Base-by-base conservation (phyloP, 2,888 invertebrate genomes). In the Nephrotoma flavescens region DNA sequence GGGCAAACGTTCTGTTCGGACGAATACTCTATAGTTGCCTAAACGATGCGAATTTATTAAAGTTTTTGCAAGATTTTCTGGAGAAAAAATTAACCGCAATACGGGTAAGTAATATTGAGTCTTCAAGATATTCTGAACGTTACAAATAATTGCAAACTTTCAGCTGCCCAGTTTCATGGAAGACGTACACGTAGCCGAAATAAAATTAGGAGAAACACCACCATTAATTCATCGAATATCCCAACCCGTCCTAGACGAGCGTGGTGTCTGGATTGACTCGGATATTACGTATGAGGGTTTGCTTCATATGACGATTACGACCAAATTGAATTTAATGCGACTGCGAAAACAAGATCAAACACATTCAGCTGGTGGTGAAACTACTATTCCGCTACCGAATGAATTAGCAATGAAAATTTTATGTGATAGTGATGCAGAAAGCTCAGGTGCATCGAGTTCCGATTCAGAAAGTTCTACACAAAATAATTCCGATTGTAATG, bases 251-350 rank as follows among this genome's bases (percentile, higher is more conserved):
- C 89, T 96, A 57, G 96, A 97, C 90, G 95, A 95, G 87, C 94
- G 95, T 89, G 97, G 97, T 2, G 91, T 96, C 15, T 98, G 97
- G 97, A 92, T 97, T 0, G 96, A 97, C 90, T 92, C 97, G 83
- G 95, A 97, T 89, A 90, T 97, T 12, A 93, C 94, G 7, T 97
- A 97, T 89, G 94, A 94, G 88, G 96, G 97, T 12, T 92, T 93
- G 86, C 93, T 96, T 86, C 93, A 95, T 41, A 94, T 97, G 92
- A 96, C 95, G 0, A 93, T 98, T 83, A 96, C 96, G 89, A 97
- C 97, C 0, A 96, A 97, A 90, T 91, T 97, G 86, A 97, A 97
- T 92, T 89, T 91, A 87, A 86, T 91, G 87, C 90, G 91, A 6
- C 88, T 91, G 42, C 90, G 90, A 88, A 90, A 90, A 45, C 89